Evolutionary conservation across 2,888 invertebrate species (phyloP), one percentile per base, ranked within the genome.

Genomic region (Iselma pallidipennis): DNA sequence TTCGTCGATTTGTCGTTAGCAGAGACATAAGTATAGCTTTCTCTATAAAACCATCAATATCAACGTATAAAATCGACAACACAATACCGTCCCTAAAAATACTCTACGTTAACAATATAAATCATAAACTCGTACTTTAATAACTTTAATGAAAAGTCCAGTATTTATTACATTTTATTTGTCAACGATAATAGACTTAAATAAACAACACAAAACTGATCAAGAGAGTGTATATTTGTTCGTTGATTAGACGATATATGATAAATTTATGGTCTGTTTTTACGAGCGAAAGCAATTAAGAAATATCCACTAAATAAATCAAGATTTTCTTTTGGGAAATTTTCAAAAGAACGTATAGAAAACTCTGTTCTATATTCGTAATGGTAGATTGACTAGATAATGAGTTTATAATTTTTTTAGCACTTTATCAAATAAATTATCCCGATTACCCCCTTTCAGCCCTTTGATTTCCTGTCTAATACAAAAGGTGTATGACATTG

Each of bases 131-230:
- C 19, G 42, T 42, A 42, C 42, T 67, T 71, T 71, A 67, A 69
- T 68, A 71, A 65, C 68, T 71, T 42, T 73, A 72, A 74, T 73
- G 70, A 74, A 72, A 74, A 72, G 70, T 71, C n/a, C n/a, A n/a
- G 4, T 42, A 21, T 37, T 16, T 68, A 73, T 72, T 70, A 68
- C 62, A 65, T 67, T 68, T 71, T 69, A 69, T 69, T 71, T 42
- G 42, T 37, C 37, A 37, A 37, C 37, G 16, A 37, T 6, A 29
- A 66, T 71, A 55, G 64, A 48, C 58, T 68, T 69, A 68, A 68
- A 74, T 65, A 75, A 75, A 75, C 74, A 74, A 66, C 60, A 66
- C 73, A 75, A 66, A 65, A 67, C 67, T 70, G 71, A 70, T 71
- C 71, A 70, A 66, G 71, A 66, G 63, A 67, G 67, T 68, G 67